Conservation (phyloP, 2,797 vertebrate species). For the Tangara arthus region DNA sequence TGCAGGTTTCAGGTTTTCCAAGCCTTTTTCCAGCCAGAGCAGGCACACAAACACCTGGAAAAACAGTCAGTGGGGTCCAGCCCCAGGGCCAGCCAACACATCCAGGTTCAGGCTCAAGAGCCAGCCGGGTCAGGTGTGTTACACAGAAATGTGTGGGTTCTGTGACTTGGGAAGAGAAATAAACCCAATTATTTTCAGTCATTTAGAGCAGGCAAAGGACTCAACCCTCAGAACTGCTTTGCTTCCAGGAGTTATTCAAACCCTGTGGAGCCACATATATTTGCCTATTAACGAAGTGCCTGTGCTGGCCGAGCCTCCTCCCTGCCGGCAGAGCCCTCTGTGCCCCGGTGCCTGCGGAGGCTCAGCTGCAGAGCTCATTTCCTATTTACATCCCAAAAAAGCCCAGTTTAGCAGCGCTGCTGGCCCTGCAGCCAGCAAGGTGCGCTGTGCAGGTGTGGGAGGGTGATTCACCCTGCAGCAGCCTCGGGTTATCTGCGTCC, state of each 20-base stretch:
- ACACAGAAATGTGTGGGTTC: rapidly evolving
- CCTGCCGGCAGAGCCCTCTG: not conserved
- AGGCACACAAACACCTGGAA: not conserved
- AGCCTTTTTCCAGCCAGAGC: not conserved
- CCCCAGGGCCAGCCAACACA: not conserved
- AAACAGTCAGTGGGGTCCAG: not conserved
- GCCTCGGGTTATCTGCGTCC: slow-evolving; percentile 15
- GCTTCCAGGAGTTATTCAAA: slow-evolving; percentile 39
- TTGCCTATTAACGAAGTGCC: slow-evolving; percentile 39
- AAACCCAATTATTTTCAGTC: not conserved
- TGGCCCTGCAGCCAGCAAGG: not conserved
- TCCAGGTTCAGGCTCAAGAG: not conserved
- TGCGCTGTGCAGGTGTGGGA: slow-evolving; percentile 19
- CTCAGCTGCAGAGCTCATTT: slow-evolving; percentile 30
- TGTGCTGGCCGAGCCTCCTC: not conserved
- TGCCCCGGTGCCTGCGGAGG: not conserved
- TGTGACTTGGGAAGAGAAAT: not conserved
- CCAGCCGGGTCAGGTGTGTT: not conserved
- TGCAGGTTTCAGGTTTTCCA: not conserved
- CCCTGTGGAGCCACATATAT: slow-evolving; percentile 43
- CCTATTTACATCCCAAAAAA: not conserved
- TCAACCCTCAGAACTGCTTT: not conserved
- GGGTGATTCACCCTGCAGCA: slow-evolving; percentile 7
- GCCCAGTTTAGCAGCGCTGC: not conserved
- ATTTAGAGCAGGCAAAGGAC: not conserved